A percentile compares a stretch with the other conserved stretches of the same genome.
Conservation (phyloP, 2,888 invertebrate species). For the Ectemnius cavifrons region DNA sequence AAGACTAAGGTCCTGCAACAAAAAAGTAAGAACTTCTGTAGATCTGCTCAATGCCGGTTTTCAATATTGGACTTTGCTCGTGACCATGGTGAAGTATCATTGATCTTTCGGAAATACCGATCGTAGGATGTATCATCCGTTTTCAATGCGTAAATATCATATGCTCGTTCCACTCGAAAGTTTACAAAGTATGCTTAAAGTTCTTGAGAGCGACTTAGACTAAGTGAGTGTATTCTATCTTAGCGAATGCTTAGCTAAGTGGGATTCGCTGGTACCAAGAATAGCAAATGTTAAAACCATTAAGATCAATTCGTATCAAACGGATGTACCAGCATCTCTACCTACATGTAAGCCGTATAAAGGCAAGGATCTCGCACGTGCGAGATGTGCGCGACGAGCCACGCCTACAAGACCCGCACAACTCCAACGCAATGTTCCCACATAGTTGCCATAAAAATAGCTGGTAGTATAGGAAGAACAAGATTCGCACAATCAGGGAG, state of each 20-base stretch:
- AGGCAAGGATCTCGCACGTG: neutral
- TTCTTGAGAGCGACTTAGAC: too few species aligned
- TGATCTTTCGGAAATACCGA: neutral
- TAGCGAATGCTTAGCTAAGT: neutral
- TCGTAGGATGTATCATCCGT: neutral
- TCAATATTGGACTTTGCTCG: neutral
- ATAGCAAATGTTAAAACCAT: neutral
- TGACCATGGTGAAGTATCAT: too few species aligned
- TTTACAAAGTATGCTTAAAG: neutral
- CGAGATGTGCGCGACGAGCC: conserved; percentile 2
- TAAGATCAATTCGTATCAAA: neutral
- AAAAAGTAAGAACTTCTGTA: conserved; percentile 1
- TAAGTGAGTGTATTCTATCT: too few species aligned
- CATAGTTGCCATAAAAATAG: conserved; percentile 15
- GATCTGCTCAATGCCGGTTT: neutral
- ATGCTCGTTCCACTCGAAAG: neutral
- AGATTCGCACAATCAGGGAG: neutral
- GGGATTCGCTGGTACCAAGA: neutral
- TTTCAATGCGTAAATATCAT: neutral
- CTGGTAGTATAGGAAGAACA: neutral
- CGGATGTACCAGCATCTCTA: neutral
- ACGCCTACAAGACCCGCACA: conserved; percentile 10
- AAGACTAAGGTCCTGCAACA: conserved; percentile 64
- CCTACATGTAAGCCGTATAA: neutral
- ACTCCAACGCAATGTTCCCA: conserved; percentile 17